These are phyloP conservation scores for Lamellibrachia satsuma DNA, from an alignment of 2,888 invertebrate species.

Conservation along the genomic window DNA sequence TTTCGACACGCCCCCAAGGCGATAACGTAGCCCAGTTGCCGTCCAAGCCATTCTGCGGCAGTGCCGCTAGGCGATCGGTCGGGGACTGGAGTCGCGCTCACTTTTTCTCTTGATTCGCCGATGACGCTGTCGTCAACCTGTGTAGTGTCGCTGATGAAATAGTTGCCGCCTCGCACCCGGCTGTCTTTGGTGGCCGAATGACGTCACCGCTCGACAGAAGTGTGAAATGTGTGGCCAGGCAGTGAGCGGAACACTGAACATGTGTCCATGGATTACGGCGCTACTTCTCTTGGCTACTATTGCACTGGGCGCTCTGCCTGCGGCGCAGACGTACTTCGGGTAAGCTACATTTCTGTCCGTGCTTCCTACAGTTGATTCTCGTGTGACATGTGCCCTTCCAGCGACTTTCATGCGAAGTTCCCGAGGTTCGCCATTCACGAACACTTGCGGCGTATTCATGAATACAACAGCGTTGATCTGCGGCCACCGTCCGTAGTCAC, in stretches of 20 bases:
- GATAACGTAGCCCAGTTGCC: not conserved
- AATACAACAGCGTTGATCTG: too few species aligned
- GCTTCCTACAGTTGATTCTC: not conserved
- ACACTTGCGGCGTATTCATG: too few species aligned
- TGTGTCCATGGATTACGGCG: conserved; percentile 5
- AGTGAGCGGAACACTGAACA: not conserved
- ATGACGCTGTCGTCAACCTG: not conserved
- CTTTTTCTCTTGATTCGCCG: not conserved
- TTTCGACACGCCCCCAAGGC: conserved; percentile 6
- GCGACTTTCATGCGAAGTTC: not conserved
- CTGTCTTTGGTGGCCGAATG: not conserved
- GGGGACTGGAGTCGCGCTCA: not conserved
- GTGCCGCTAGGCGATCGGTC: not conserved
- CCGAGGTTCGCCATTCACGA: not conserved
- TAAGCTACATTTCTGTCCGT: not conserved
- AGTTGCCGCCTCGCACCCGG: not conserved
- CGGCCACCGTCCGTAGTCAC: too few species aligned
- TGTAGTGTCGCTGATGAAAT: not conserved
- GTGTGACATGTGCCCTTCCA: not conserved
- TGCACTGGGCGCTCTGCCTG: not conserved
- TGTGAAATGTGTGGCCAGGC: not conserved
- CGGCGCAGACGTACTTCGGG: not conserved
- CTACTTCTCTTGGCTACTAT: not conserved
- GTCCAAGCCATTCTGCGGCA: not conserved
- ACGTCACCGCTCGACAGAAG: not conserved